phyloP scores from a whole-genome alignment of 2,113 vertebrate species.

The Nematolebias whitei region DNA sequence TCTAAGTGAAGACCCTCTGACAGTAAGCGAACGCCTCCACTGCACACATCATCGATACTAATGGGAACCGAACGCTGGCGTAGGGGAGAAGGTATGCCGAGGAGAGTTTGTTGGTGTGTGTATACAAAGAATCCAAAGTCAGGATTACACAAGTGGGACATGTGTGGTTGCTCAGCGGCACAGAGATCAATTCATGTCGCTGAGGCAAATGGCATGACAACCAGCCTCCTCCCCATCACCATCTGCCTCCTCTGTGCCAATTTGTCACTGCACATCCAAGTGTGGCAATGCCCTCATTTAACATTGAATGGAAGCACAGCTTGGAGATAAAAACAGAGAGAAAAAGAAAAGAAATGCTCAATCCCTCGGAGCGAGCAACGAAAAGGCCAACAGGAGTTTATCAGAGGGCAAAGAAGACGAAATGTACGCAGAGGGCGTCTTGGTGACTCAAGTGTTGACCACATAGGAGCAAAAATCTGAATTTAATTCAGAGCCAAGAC shows the following conservation, averaged over 20 bases:
- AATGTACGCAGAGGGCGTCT: neutral
- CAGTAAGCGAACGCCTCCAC: slow-evolving; percentile 50
- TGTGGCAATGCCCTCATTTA: slow-evolving; percentile 64
- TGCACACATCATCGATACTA: slow-evolving; percentile 71
- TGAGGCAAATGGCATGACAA: slow-evolving; percentile 60
- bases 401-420: slow-evolving; percentile 27
- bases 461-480: neutral
- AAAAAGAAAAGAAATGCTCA: slow-evolving; percentile 32
- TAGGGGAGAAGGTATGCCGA: slow-evolving; percentile 38
- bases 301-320: slow-evolving; percentile 42
- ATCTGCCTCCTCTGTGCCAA: slow-evolving; percentile 74
- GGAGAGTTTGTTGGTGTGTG: slow-evolving; percentile 21
- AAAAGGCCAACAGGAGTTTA: slow-evolving; percentile 52
- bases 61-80: slow-evolving; percentile 56
- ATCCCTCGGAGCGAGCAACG: slow-evolving; percentile 3
- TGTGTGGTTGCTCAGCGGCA: slow-evolving; percentile 53
- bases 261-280: slow-evolving; percentile 71
- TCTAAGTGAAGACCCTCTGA: slow-evolving; percentile 52
- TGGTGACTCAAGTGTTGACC: slow-evolving; percentile 18
- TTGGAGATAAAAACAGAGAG: neutral
- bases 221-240: slow-evolving; percentile 66
- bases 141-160: slow-evolving; percentile 60
- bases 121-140: slow-evolving; percentile 31
- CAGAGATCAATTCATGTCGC: slow-evolving; percentile 68
- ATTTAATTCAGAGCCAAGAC: slow-evolving; percentile 8